phyloP scores from a whole-genome alignment of 2,797 vertebrate species.

The Danio albolineatus region DNA sequence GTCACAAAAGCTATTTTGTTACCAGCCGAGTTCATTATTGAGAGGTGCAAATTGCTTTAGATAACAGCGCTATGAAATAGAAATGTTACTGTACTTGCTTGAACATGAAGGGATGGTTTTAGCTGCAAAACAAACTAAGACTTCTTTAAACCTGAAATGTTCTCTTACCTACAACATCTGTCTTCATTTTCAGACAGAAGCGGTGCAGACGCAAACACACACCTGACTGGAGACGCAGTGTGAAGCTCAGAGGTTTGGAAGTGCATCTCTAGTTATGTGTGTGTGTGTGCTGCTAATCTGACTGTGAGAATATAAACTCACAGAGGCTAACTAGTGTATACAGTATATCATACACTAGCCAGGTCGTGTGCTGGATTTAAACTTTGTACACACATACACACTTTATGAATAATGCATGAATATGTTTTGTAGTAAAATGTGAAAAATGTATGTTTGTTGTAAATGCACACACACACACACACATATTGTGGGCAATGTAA shows the following conservation, averaged over 20 bases:
- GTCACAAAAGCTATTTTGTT: not conserved
- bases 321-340: slow-evolving; percentile 22
- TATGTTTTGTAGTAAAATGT: not conserved
- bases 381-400: not conserved
- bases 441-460: slow-evolving; percentile 17
- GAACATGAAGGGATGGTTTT: not conserved
- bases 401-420: not conserved
- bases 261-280: slow-evolving; percentile 25
- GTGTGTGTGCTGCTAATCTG: slow-evolving; percentile 47
- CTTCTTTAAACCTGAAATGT: slow-evolving; percentile 25
- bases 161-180: slow-evolving; percentile 82
- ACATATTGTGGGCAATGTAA: slow-evolving; percentile 24
- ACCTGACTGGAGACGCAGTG: slow-evolving; percentile 56
- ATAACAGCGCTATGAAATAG: not conserved
- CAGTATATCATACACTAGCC: not conserved
- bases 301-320: slow-evolving; percentile 52
- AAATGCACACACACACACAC: slow-evolving; percentile 27
- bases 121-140: slow-evolving; percentile 10
- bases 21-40: not conserved
- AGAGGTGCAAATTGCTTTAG: not conserved
- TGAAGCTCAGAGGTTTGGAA: slow-evolving; percentile 36
- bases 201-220: slow-evolving; percentile 71
- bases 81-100: not conserved
- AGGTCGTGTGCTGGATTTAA: slow-evolving; percentile 6
- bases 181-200: slow-evolving; percentile 79